Percentiles rank a stretch among this genome's conserved stretches.
Evolutionary conservation across 1,140 invertebrate genomes (phyloP).

Genomic region (Octopus sinensis): DNA sequence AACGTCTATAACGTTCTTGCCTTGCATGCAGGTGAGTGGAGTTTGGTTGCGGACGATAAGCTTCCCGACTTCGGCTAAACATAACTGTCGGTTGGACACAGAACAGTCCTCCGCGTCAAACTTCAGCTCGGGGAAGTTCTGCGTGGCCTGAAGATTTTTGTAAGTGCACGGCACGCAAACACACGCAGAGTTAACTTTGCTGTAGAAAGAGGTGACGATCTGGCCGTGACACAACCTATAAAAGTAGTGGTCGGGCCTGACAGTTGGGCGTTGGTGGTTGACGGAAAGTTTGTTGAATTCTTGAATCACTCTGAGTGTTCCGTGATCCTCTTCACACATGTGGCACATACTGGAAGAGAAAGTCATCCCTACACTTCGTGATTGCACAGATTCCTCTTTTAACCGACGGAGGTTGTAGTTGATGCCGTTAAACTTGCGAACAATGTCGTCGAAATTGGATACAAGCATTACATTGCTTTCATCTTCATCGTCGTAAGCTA

Average conservation of each 20-base stretch:
- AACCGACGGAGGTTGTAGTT: slow-evolving; percentile 37
- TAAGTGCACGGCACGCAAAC: slow-evolving; percentile 51
- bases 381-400: slow-evolving; percentile 42
- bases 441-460: slow-evolving; percentile 48
- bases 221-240: slow-evolving; percentile 42
- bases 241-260: slow-evolving; percentile 31
- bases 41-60: slow-evolving; percentile 42
- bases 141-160: slow-evolving; percentile 38
- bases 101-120: slow-evolving; percentile 30
- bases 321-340: slow-evolving; percentile 46
- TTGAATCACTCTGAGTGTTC: slow-evolving; percentile 46
- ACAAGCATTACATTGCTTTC: slow-evolving; percentile 39
- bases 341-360: slow-evolving; percentile 46
- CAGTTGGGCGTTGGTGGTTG: slow-evolving; percentile 37
- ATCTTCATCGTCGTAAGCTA: slow-evolving; percentile 27
- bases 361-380: slow-evolving; percentile 45
- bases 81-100: slow-evolving; percentile 24
- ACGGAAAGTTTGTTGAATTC: slow-evolving; percentile 44
- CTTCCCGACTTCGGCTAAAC: slow-evolving; percentile 45
- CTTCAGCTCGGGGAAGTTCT: slow-evolving; percentile 36
- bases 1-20: slow-evolving; percentile 51
- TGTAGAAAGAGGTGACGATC: slow-evolving; percentile 48
- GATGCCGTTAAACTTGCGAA: slow-evolving; percentile 42
- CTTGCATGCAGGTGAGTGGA: slow-evolving; percentile 42
- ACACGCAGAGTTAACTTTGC: slow-evolving; percentile 45